These are phyloP conservation scores for Drosophila cardini DNA, from an alignment of 1,140 invertebrate genomes.

Conservation along the genomic window DNA sequence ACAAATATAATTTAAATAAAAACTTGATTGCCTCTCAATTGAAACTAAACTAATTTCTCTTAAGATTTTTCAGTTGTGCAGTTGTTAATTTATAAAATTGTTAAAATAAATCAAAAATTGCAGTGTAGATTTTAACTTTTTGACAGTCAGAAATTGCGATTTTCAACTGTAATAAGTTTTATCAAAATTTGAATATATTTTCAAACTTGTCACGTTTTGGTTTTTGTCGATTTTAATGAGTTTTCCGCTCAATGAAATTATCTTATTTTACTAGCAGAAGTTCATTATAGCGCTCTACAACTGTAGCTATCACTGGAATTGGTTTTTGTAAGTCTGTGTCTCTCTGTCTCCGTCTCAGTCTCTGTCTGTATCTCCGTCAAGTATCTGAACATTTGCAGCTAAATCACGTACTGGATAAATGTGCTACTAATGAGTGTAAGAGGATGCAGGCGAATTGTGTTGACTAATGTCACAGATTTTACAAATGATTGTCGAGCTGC, in stretches of 20 bases:
- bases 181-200: too few relatives aligned
- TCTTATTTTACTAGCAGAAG: background rate
- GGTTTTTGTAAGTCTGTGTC: background rate
- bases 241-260: background rate
- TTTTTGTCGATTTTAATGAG: too few relatives aligned
- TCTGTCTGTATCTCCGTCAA: background rate
- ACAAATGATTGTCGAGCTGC: conserved; percentile 67
- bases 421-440: conserved; percentile 78
- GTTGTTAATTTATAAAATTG: too few relatives aligned
- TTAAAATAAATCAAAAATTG: too few relatives aligned
- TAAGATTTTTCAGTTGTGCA: too few relatives aligned
- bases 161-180: too few relatives aligned
- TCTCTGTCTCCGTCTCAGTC: background rate
- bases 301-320: background rate
- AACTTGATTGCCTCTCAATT: too few relatives aligned
- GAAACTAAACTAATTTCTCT: too few relatives aligned
- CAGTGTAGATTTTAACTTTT: background rate
- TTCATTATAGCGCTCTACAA: conserved; percentile 32
- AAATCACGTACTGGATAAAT: conserved; percentile 78
- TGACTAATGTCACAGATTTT: conserved; percentile 78
- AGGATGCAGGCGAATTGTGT: conserved; percentile 40
- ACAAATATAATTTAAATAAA: too few relatives aligned
- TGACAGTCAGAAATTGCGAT: too few relatives aligned
- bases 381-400: conserved; percentile 72
- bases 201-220: too few relatives aligned